Conservation (phyloP, 2,113 vertebrate species). For the Tetrax tetrax region DNA sequence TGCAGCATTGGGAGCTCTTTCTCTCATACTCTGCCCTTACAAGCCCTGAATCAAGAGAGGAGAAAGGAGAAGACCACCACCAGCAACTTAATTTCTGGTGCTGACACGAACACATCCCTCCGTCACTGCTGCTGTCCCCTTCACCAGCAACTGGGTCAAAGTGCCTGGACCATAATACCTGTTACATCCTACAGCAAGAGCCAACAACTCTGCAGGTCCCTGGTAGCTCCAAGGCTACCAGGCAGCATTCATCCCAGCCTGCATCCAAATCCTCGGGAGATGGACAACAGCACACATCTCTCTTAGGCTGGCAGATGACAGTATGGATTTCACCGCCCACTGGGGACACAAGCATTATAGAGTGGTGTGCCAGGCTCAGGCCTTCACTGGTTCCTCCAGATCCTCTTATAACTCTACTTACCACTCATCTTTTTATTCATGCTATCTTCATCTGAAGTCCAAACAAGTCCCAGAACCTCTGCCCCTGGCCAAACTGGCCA, state of each 20-base stretch:
- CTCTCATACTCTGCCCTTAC: neutral
- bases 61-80: neutral
- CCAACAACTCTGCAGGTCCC: neutral
- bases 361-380: neutral
- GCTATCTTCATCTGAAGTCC: neutral
- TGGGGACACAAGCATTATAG: neutral
- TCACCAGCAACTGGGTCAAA: neutral
- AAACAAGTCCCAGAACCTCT: neutral
- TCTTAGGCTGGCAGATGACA: neutral
- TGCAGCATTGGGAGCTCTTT: neutral
- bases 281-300: neutral
- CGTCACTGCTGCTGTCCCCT: neutral
- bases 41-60: neutral
- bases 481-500: neutral
- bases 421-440: neutral
- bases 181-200: neutral
- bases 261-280: neutral
- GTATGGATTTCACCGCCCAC: neutral
- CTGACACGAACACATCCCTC: neutral
- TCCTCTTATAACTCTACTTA: neutral
- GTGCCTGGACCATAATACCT: neutral
- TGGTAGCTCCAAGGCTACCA: neutral
- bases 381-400: neutral
- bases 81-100: neutral
- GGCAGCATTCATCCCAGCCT: neutral